Conservation (phyloP, 2,888 invertebrate species). For the Blastobasis adustella region DNA sequence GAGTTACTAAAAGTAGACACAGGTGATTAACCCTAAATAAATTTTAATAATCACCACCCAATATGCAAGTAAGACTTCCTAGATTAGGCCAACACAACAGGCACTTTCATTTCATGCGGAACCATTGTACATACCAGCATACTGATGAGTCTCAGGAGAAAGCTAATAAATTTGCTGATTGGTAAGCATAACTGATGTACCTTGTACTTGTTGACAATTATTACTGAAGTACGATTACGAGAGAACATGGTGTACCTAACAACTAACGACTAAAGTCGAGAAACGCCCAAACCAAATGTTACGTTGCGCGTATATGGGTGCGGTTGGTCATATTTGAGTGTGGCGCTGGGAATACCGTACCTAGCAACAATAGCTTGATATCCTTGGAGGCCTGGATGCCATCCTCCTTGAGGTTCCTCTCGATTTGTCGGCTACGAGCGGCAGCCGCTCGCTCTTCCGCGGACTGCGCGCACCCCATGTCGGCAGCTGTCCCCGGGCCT, state of each 20-base stretch:
- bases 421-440: slow-evolving; percentile 97
- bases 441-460: slow-evolving; percentile 99
- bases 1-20: too few relatives aligned
- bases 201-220: too few relatives aligned
- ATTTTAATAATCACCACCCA: too few relatives aligned
- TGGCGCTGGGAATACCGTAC: slow-evolving; percentile 72
- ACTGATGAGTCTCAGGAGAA: slow-evolving; percentile 55
- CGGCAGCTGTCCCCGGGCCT: slow-evolving; percentile 69
- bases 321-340: slow-evolving; percentile 32
- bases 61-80: slow-evolving; percentile 20
- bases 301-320: slow-evolving; percentile 48
- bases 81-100: slow-evolving; percentile 35
- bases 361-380: slow-evolving; percentile 97
- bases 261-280: background rate
- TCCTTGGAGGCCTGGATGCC: slow-evolving; percentile 99
- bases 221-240: too few relatives aligned
- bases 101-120: slow-evolving; percentile 58
- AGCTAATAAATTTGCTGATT: slow-evolving; percentile 21
- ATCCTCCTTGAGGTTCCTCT: slow-evolving; percentile 98
- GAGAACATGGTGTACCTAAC: too few relatives aligned
- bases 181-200: too few relatives aligned
- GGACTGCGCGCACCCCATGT: slow-evolving; percentile 99
- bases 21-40: too few relatives aligned
- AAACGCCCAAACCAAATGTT: slow-evolving; percentile 17
- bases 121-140: slow-evolving; percentile 48